Base-by-base conservation (phyloP, 2,888 invertebrate genomes). In the Latheticus oryzae region DNA sequence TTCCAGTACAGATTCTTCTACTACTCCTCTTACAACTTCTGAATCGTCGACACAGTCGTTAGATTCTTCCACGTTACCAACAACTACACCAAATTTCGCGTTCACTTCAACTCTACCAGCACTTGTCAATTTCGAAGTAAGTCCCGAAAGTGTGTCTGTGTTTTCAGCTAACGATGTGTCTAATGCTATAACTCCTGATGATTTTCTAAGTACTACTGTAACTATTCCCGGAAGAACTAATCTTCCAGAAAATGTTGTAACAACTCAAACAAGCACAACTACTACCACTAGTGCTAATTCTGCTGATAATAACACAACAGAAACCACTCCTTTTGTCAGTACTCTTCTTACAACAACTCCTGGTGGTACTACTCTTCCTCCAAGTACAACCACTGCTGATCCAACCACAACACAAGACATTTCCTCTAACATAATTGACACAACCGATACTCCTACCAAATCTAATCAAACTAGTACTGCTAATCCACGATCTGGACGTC, bases 201-300 rank as follows among this genome's bases (percentile, higher is more conserved):
- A 83, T 78, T 81, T 81, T 80, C 75, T 77, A 53, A 80, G 79
- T 69, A 74, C 82, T 62, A 80, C 84, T 65, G 81, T 81, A 68
- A 79, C 78, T 42, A 78, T 84, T 71, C 78, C 81, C 64, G 81
- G 83, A 65, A 78, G 81, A 75, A 80, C 80, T 80, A 74, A 76
- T 76, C 61, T 63, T 53, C 68, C 66, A 59, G 63, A 45, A 17
- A 40, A 7, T 40, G 38, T 12, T 24, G 15, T 40, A 40, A 40
- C 38, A 23, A 40, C 23, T 40, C 23, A 40, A 16, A 37, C 37
- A 12, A 37, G 37, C 16, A 37, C 60, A 19, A 45, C 37, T 19
- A 48, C 38, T 17, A 26, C 37, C 19, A 12, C 38, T 24, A 5
- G 11, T 33, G 28, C 51, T 32, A 62, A 38, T 40, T 43, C 53